These are phyloP conservation scores for Protobothrops flavoviridis DNA, from an alignment of 2,113 vertebrate genomes.

Conservation along the genomic window DNA sequence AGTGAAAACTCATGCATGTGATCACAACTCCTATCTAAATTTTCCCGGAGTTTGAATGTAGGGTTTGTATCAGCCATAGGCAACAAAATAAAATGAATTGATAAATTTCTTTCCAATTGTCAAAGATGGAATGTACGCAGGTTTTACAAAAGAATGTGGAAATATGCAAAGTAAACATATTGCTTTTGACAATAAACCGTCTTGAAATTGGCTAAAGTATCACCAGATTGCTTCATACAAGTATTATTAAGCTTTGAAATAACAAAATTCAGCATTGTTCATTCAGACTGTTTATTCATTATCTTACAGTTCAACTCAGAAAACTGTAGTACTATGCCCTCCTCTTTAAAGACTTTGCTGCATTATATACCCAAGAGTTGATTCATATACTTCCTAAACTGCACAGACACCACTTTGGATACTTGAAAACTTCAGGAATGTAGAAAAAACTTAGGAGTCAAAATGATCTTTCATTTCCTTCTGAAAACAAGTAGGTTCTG, in stretches of 20 bases:
- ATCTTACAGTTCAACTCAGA: constrained; percentile 47
- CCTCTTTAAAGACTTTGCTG: constrained; percentile 41
- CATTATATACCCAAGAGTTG: neutral
- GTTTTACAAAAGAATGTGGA: constrained; percentile 50
- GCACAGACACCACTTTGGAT: neutral
- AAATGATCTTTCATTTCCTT: neutral
- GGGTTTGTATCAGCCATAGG: constrained; percentile 51
- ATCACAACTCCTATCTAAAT: constrained; percentile 44
- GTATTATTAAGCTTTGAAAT: constrained; percentile 58
- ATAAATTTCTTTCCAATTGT: constrained; percentile 61
- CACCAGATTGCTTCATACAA: constrained; percentile 63
- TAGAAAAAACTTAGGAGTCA: neutral
- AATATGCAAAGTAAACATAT: constrained; percentile 62
- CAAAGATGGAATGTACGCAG: constrained; percentile 49
- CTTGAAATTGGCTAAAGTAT: constrained; percentile 63
- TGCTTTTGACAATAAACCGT: constrained; percentile 64
- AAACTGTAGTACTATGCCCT: constrained; percentile 33
- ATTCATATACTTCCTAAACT: neutral
- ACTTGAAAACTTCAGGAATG: neutral
- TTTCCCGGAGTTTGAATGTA: constrained; percentile 54
- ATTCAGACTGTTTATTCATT: constrained; percentile 62
- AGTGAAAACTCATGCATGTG: constrained; percentile 58
- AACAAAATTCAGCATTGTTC: constrained; percentile 57
- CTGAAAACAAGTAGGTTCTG: neutral
- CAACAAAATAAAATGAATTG: constrained; percentile 65